phyloP scores from a whole-genome alignment of 2,888 invertebrate genomes.

The Clostera curtula region DNA sequence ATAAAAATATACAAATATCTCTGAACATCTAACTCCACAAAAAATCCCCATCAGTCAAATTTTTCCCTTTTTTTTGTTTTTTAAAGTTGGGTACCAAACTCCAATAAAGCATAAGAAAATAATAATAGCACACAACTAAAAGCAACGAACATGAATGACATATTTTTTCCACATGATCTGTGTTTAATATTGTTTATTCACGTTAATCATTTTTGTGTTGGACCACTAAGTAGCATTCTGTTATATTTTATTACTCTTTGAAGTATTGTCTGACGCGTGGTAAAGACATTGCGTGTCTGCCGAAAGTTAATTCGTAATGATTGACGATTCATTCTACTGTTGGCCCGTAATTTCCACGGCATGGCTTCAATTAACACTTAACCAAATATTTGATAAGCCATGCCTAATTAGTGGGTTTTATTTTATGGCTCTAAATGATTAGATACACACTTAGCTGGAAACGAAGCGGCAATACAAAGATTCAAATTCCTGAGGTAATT shows the following conservation, averaged over 20 bases:
- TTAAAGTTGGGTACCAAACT: too few species aligned
- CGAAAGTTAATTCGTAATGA: constrained; percentile 37
- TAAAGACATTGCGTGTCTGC: constrained; percentile 28
- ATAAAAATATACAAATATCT: too few species aligned
- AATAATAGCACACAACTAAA: too few species aligned
- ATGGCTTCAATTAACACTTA: constrained; percentile 50
- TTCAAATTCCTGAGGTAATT: neutral
- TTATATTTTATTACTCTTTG: constrained; percentile 14
- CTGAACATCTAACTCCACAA: too few species aligned
- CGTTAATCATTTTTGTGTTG: too few species aligned
- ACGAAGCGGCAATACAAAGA: constrained; percentile 1
- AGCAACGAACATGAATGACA: too few species aligned
- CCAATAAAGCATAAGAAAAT: too few species aligned
- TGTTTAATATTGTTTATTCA: too few species aligned
- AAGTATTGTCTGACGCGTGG: constrained; percentile 6
- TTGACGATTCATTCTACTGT: constrained; percentile 39
- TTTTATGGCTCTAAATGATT: constrained; percentile 22
- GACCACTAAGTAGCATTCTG: too few species aligned
- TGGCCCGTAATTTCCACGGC: constrained; percentile 36
- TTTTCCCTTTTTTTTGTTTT: too few species aligned
- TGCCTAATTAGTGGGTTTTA: constrained; percentile 31
- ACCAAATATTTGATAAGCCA: constrained; percentile 33
- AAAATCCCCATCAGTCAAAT: too few species aligned
- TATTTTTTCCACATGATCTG: too few species aligned
- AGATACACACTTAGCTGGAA: constrained; percentile 17